phyloP scores from a whole-genome alignment of 2,797 vertebrate species.

The Lemur catta region DNA sequence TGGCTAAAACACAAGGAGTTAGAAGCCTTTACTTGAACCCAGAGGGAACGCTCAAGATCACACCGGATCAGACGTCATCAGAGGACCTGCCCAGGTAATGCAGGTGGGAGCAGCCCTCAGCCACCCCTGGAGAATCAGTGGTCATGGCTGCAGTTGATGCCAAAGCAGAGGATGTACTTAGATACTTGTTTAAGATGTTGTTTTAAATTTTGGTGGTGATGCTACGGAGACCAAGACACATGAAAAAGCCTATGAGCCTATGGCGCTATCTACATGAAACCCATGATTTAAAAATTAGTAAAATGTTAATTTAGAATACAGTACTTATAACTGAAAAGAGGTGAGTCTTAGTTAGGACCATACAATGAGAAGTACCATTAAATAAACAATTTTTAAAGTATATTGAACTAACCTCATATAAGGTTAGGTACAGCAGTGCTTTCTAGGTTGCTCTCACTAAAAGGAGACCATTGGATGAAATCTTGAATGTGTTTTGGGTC shows the following conservation, averaged over 20 bases:
- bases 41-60: not conserved
- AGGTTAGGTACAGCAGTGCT: not conserved
- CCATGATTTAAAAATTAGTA: not conserved
- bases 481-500: not conserved
- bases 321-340: not conserved
- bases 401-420: not conserved
- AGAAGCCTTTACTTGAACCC: not conserved
- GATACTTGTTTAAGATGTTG: not conserved
- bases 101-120: not conserved
- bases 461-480: not conserved
- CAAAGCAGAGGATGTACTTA: not conserved
- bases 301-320: constrained; percentile 24
- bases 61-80: not conserved
- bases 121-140: not conserved
- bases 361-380: not conserved
- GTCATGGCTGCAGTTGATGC: not conserved
- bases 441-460: not conserved
- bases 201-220: not conserved
- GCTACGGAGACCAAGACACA: not conserved
- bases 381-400: not conserved
- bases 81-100: not conserved
- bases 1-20: not conserved
- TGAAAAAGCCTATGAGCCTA: not conserved
- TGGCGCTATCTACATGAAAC: not conserved
- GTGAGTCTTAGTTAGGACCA: not conserved